Base-by-base conservation (phyloP, 2,113 vertebrate genomes). In the Syrrhaptes paradoxus region DNA sequence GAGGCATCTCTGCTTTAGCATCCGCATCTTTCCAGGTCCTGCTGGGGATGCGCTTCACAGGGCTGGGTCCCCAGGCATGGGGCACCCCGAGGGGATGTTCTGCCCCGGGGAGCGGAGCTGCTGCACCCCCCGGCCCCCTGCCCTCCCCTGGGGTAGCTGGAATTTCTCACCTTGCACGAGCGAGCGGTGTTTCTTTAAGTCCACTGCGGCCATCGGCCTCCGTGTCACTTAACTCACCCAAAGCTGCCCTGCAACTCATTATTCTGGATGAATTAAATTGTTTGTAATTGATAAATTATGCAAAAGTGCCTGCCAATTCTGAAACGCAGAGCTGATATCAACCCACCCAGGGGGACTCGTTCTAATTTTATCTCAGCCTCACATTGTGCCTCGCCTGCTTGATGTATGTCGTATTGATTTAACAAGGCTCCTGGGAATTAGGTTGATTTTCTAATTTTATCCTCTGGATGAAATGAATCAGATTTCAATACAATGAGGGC, bases 221-320 rank as follows among this genome's bases (percentile, higher is more conserved):
- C 0, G 6, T 28, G 71, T 10, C 74, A 6, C 19, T 78, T 4
- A 32, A 9, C 85, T 71, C 55, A 0, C 13, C 63, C 1, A 17
- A 70, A 73, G 41, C 82, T 21, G 70, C 89, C 81, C 89, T 1
- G 4, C 45, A 6, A 9, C 84, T 92, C 81, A 12, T 87, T 87
- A 75, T 43, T 32, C 31, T 0, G 68, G 72, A 4, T 45, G 84
- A 93, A 96, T 95, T 93, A 95, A 96, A 94, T 89, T 80, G 93
- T 96, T 95, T 96, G 94, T 96, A 97, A 98, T 96, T 96, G 98
- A 98, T 97, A 93, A 97, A 97, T 97, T 97, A 97, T 97, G 97
- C 97, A 96, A 95, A 81, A 89, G 76, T n/a, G 36, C 91, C 97
- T 97, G 97, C 95, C 96, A 90, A 70, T 93, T 95, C 89, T 67